A percentile compares a stretch with the other conserved stretches of the same genome.
phyloP scores from a whole-genome alignment of 1,140 invertebrate genomes.

The Helicoverpa zea region DNA sequence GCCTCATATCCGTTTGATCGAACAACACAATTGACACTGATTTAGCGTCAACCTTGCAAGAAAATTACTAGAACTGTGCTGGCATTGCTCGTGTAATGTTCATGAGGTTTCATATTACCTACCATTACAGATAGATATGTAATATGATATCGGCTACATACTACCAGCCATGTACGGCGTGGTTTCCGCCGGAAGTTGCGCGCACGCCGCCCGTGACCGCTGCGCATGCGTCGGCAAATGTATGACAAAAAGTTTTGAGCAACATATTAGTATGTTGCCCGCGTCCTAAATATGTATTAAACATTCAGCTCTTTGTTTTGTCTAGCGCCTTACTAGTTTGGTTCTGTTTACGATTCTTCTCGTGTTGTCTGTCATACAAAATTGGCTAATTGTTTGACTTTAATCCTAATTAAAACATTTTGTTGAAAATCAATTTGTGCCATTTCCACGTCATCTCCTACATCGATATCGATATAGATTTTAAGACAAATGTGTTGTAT shows the following conservation, averaged over 20 bases:
- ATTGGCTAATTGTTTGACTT: neutral
- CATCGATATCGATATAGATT: no score
- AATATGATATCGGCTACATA: conserved; percentile 62
- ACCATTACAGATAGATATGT: conserved; percentile 58
- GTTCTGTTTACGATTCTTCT: neutral
- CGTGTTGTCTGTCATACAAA: neutral
- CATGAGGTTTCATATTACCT: conserved; percentile 57
- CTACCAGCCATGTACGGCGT: conserved; percentile 66
- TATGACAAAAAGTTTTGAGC: conserved; percentile 44
- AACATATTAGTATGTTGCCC: conserved; percentile 31
- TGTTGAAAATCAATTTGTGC: neutral
- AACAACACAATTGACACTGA: conserved; percentile 67
- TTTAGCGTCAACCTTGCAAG: conserved; percentile 65
- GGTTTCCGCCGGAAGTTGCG: conserved; percentile 83
- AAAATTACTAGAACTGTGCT: conserved; percentile 55
- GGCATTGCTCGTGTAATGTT: conserved; percentile 15
- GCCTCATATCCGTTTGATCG: conserved; percentile 60
- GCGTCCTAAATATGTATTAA: conserved; percentile 40
- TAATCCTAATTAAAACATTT: neutral
- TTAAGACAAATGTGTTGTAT: no score
- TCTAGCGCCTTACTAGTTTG: neutral
- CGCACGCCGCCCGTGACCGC: conserved; percentile 80
- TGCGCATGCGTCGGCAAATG: conserved; percentile 56
- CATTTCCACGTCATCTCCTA: no score
- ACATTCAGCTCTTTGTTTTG: neutral